phyloP scores from a whole-genome alignment of 2,113 vertebrate genomes.

The Proteles cristata region DNA sequence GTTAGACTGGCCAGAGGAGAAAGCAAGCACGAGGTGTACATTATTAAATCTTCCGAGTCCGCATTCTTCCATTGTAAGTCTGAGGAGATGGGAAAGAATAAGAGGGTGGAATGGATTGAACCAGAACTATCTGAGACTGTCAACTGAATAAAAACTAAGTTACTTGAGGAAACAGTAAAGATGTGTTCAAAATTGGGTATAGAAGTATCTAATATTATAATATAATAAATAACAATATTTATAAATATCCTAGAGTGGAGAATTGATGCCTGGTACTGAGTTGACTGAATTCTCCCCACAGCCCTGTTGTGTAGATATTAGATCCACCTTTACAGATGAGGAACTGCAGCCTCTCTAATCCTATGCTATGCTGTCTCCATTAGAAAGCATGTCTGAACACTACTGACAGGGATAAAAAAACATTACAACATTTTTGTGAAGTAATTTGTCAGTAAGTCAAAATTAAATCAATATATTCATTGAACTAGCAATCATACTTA shows the following conservation, averaged over 20 bases:
- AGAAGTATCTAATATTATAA: not conserved
- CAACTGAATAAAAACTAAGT: not conserved
- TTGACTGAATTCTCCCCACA: not conserved
- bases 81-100: not conserved
- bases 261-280: not conserved
- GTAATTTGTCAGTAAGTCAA: not conserved
- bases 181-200: not conserved
- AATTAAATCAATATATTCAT: not conserved
- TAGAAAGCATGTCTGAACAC: not conserved
- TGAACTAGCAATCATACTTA: not conserved
- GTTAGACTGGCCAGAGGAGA: not conserved
- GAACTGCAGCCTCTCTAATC: not conserved
- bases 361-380: not conserved
- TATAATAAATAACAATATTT: not conserved
- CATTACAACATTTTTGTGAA: not conserved
- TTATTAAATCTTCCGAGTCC: too few relatives aligned
- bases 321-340: not conserved
- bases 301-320: not conserved
- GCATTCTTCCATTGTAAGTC: not conserved
- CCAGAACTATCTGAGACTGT: not conserved
- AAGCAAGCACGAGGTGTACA: not conserved
- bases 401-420: not conserved
- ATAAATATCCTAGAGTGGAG: not conserved
- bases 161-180: not conserved
- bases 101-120: not conserved